Base-by-base conservation (phyloP, 1,140 invertebrate genomes). In the Babylonia areolata region DNA sequence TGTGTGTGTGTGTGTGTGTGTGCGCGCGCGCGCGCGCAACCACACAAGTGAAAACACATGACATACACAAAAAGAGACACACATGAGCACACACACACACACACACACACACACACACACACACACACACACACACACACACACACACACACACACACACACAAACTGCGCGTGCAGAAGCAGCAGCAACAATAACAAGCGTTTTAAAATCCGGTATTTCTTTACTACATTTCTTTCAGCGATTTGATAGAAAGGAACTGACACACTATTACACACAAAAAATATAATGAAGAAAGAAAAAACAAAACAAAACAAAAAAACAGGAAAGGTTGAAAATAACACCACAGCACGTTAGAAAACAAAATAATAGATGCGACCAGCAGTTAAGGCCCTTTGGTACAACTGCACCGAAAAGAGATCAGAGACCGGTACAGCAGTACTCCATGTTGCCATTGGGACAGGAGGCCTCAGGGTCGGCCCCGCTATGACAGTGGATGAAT, bases 341-440 rank as follows among this genome's bases (percentile, higher is more conserved):
- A n/a, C n/a, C n/a, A n/a, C 46, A 51, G 9, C 46, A 51, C 46
- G 46, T 9, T 12, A 51, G 46, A 51, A 51, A 51, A 51, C 46
- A 17, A 9, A 3, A n/a, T 9, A 51, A 51, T 15, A 51, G 46
- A 51, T 51, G 0, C n/a, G n/a, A n/a, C n/a, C n/a, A n/a, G n/a
- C n/a, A n/a, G n/a, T n/a, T n/a, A n/a, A 51, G 9, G 46, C 46
- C 46, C 46, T 17, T 9, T 51, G 0, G 58, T 64, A n/a, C 37
- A 40, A 5, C 15, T 40, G 75, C 75, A 77, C 75, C 35, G 20
- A 28, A 77, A 37, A 1, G 35, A 28, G 20, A 9, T 77, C 37
- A 77, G 15, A 77, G 75, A 6, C 75, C 75, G 75, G 75, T 77
- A 37, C 75, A 77, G 75, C 75, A 77, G 37, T 77, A 77, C 35